Percentiles rank a stretch among this genome's conserved stretches.
Evolutionary conservation across 1,140 invertebrate genomes (phyloP).

Genomic region (Phthorimaea operculella): DNA sequence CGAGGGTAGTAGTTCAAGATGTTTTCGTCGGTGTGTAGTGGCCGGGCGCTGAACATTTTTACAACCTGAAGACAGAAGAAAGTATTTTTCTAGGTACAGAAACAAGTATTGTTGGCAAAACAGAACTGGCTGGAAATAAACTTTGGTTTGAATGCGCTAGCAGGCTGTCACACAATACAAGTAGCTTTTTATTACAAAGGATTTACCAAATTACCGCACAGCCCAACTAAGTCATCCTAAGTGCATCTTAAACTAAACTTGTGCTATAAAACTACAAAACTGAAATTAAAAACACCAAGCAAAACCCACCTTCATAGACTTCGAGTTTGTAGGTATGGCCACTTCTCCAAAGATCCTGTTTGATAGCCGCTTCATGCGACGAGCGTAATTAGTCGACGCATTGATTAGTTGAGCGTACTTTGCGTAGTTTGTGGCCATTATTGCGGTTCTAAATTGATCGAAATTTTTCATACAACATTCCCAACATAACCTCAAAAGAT

Average conservation of each 20-base stretch:
- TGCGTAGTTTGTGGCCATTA: slow-evolving; percentile 62
- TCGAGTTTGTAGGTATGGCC: slow-evolving; percentile 75
- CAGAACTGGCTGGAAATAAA: no score
- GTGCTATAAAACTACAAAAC: no score
- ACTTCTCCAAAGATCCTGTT: slow-evolving; percentile 93
- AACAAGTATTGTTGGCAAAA: no score
- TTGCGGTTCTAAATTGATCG: background rate
- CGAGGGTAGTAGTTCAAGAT: slow-evolving; percentile 89
- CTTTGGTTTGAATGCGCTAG: no score
- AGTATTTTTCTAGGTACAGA: no score
- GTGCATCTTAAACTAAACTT: no score
- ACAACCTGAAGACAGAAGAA: slow-evolving; percentile 52
- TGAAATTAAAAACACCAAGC: no score
- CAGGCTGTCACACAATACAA: no score
- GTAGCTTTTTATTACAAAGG: no score
- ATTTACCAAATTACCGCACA: no score
- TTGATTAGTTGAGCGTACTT: slow-evolving; percentile 79
- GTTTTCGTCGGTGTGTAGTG: slow-evolving; percentile 78
- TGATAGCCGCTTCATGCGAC: slow-evolving; percentile 86
- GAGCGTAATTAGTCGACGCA: slow-evolving; percentile 80
- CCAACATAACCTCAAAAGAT: slow-evolving; percentile 4
- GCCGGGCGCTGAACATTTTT: slow-evolving; percentile 79
- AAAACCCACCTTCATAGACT: slow-evolving; percentile 78
- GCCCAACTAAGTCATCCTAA: no score
- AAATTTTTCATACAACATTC: background rate